Evolutionary conservation across 1,140 invertebrate species (phyloP).

Genomic region (Neocloeon triangulifer): DNA sequence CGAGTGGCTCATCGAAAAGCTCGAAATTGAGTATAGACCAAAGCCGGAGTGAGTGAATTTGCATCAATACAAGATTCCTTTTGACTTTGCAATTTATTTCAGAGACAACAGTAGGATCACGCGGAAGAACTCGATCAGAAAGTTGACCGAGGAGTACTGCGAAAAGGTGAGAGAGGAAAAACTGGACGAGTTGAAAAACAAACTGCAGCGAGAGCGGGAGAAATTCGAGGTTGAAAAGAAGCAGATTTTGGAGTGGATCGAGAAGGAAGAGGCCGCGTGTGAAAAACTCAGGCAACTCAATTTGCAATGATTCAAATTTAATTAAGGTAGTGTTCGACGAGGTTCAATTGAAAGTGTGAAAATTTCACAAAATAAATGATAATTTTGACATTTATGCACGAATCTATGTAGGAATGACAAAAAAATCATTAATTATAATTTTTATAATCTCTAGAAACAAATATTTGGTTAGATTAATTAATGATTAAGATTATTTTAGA

Average conservation of each 20-base stretch:
- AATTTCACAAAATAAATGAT: too few species aligned
- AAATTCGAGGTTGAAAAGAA: slow-evolving; percentile 33
- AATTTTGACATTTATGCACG: too few species aligned
- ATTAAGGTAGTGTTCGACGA: too few species aligned
- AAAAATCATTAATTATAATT: too few species aligned
- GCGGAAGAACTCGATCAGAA: slow-evolving; percentile 37
- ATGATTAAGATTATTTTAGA: too few species aligned
- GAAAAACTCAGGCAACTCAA: too few species aligned
- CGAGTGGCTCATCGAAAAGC: slow-evolving; percentile 62
- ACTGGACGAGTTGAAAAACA: slow-evolving; percentile 31
- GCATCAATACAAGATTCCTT: slow-evolving; percentile 3
- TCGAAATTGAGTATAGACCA: slow-evolving; percentile 53
- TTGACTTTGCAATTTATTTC: slow-evolving; percentile 10
- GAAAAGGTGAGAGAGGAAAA: slow-evolving; percentile 35
- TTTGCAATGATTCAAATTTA: too few species aligned
- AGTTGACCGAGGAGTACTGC: slow-evolving; percentile 38
- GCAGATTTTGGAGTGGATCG: slow-evolving; percentile 36
- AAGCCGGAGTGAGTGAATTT: slow-evolving; percentile 24
- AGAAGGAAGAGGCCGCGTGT: slow-evolving; percentile 40
- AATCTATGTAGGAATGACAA: too few species aligned
- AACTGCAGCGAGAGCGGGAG: slow-evolving; percentile 39
- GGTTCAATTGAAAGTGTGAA: too few species aligned
- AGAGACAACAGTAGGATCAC: slow-evolving; percentile 26
- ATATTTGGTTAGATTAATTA: too few species aligned
- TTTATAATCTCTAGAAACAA: too few species aligned